Evolutionary conservation across 2,797 vertebrate genomes (phyloP), one percentile per base, ranked within the genome.

Genomic region (Dendrocincla fuliginosa): DNA sequence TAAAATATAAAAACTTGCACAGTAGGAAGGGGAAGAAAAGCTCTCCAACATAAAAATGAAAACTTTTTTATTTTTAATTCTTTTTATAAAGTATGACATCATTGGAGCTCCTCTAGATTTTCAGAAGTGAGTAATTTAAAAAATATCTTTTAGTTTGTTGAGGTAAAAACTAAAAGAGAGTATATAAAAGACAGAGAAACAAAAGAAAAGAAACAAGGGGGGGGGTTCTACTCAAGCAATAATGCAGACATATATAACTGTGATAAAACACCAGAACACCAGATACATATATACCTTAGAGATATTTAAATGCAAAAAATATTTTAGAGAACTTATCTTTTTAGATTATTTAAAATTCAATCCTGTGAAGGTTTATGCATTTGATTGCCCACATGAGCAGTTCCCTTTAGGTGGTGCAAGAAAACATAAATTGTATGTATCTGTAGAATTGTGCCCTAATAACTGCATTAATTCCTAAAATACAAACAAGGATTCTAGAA

Each of bases 1-100:
- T 79, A 76, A 84, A 94, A 74, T 53, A 90, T 79, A 91, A 96
- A 79, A 70, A 61, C 19, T 84, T 73, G 44, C 59, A 84, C 24
- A n/a, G 83, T 57, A 79, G 15, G 79, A 93, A 44, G 20, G 78
- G 11, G 67, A 93, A 73, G 30, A 77, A 63, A 95, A 60, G 24
- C 10, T 59, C 19, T 84, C 63, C 41, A 60, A 52, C 44, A 77
- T 53, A 11, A 92, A 67, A 86, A 88, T 25, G 4, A 57, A 70
- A 75, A 55, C 4, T 11, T 8, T 25, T 77, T 44, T 44, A n/a
- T 5, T 5, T 41, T 41, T 14, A 11, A 17, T 11, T 5, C 11
- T 37, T 75, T 46, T 69, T 69, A 19, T 32, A 1, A 82, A 61
- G 14, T 27, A 35, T 64, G 8, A 60, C 16, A 80, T 61, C n/a